Base-by-base conservation (phyloP, 2,888 invertebrate species). In the Oithona nana region DNA sequence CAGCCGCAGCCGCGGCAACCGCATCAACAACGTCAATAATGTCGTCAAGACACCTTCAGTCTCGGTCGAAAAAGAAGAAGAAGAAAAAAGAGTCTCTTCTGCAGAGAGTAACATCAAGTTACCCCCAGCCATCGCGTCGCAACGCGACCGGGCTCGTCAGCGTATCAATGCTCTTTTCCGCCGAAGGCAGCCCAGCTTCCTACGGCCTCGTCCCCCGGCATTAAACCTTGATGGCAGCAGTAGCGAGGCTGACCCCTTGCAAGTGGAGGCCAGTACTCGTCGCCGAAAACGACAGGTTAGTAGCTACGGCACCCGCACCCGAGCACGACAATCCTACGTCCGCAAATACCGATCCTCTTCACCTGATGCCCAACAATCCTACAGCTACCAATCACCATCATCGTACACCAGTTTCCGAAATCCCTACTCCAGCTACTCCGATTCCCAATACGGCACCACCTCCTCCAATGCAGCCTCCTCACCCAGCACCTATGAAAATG, bases 241-340 rank as follows among this genome's bases (percentile, higher is more conserved):
- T n/a, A 31, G 31, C 13, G 30, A 20, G 30, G 30, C 16, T 8
- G 28, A 57, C 20, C 4, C 57, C 30, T 20, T 30, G 30, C 11
- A 22, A 29, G 48, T 24, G 28, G 49, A 59, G 24, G 50, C 24
- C n/a, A 28, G 49, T 29, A 48, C 11, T 39, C 6, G 49, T 22
- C 31, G 49, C 20, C 59, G 39, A 48, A 62, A 62, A 48, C 29
- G 62, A 39, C 62, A 62, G 62, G 62, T 56, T 31, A 30, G 28
- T 62, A 26, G 20, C 30, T 31, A 30, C 48, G 62, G 62, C 22
- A 20, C 62, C 24, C 55, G 62, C 20, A 62, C 62, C 52, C 52
- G 54, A 20, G 49, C 20, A 22, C 61, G 61, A 6, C 61, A 61
- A 61, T 29, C 62, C 62, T 51, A 48, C 28, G 28, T 60, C 51